Evolutionary conservation across 1,140 invertebrate species (phyloP).

Genomic region (Sarcophaga bullata): DNA sequence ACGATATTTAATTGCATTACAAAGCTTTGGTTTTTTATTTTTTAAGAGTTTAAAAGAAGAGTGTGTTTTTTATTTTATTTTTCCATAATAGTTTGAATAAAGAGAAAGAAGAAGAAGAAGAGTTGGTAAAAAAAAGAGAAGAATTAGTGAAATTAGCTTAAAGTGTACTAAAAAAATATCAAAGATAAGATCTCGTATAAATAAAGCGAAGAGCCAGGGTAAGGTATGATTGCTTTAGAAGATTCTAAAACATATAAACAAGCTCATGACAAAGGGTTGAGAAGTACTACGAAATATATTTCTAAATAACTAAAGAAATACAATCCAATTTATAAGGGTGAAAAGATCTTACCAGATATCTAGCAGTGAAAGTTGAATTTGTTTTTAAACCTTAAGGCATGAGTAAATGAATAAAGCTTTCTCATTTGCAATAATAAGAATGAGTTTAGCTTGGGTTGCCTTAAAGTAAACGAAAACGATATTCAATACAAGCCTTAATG

Average conservation of each 20-base stretch:
- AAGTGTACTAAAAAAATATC: not conserved
- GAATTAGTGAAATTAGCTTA: conserved; percentile 34
- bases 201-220: not conserved
- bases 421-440: no score
- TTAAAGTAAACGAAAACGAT: no score
- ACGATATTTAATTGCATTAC: conserved; percentile 29
- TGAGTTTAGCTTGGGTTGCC: no score
- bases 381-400: no score
- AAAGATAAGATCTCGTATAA: not conserved
- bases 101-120: conserved; percentile 48
- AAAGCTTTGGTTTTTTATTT: conserved; percentile 34
- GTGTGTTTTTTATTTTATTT: not conserved
- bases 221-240: not conserved
- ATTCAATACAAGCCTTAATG: no score
- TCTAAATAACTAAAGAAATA: not conserved
- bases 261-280: no score
- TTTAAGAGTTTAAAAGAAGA: conserved; percentile 1
- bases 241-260: no score
- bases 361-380: no score
- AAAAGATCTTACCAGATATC: not conserved
- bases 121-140: conserved; percentile 49
- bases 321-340: not conserved
- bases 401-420: no score
- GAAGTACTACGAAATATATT: not conserved
- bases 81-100: not conserved